Evolutionary conservation across 2,113 vertebrate genomes (phyloP), one percentile per base, ranked within the genome.

Genomic region (Bagarius yarrelli): DNA sequence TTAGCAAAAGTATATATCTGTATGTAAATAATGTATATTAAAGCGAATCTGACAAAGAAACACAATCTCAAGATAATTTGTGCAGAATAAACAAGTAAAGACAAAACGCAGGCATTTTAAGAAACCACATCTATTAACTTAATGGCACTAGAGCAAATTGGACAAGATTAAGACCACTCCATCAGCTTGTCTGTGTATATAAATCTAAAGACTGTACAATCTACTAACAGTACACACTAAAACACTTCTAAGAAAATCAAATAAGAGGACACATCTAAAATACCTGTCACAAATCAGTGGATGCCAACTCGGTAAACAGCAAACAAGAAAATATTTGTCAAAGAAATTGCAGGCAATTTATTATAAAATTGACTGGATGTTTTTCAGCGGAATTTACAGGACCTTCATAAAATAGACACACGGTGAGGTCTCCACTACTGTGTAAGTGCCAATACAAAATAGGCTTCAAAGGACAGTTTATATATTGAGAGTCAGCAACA

Each of bases 381-480:
- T 61, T n/a, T 61, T 61, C 25, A 14, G 70, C 23, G 59, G 61
- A 81, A 81, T 74, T 53, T 79, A 83, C 66, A 80, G 67, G 64
- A 66, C 40, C 57, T 53, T 76, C 66, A 77, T 85, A 85, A 85
- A 85, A 71, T 19, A 16, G 53, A 63, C 21, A 44, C 81, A 61
- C 47, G n/a, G 64, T 59, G 66, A 83, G 66, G 57, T 71, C 81
- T 83, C 23, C 53, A 72, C 59, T 77, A 71, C 78, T 66, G 23
- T 19, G 64, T 55, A 77, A 77, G 52, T 80, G 34, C 21, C 77
- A 64, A 64, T 64, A 74, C 32, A 66, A 77, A 85, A 80, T 80
- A 73, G 77, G 59, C 74, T 77, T 84, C 84, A 87, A 79, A 75
- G 57, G 77, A 72, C 63, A 69, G 82, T 81, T 82, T 87, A 82